A percentile compares a stretch with the other conserved stretches of the same genome.
Evolutionary conservation across 2,113 vertebrate species (phyloP).

Genomic region (Erinaceus europaeus): DNA sequence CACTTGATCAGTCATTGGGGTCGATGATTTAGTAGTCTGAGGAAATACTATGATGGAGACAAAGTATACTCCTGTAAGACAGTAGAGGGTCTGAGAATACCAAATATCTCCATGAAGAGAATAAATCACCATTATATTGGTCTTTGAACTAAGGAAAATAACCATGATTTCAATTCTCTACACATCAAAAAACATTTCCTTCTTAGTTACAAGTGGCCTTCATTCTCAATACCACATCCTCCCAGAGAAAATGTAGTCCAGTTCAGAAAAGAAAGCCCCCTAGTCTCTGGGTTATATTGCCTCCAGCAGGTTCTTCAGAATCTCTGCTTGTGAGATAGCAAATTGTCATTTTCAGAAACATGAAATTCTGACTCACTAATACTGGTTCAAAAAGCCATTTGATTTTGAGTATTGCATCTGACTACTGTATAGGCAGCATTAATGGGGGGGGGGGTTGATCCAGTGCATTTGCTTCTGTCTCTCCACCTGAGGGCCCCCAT

Average conservation of each 20-base stretch:
- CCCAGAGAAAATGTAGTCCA: not conserved
- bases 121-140: not conserved
- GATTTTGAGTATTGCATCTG: not conserved
- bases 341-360: conserved; percentile 6
- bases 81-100: not conserved
- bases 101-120: not conserved
- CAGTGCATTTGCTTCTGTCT: not conserved
- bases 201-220: not conserved
- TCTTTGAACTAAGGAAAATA: not conserved
- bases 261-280: not conserved
- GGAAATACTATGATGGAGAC: not conserved
- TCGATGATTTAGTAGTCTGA: conserved; percentile 55
- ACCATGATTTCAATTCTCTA: not conserved
- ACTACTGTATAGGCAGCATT: not conserved
- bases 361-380: not conserved
- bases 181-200: not conserved
- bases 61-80: conserved; percentile 25
- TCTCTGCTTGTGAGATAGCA: not conserved
- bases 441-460: not conserved
- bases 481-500: not conserved
- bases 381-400: not conserved
- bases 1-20: conserved; percentile 22
- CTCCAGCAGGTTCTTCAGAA: not conserved
- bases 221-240: not conserved
- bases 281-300: not conserved